Evolutionary conservation across 92 coral and sea anemone species (phyloP).

Genomic region (Actinernus sp.): DNA sequence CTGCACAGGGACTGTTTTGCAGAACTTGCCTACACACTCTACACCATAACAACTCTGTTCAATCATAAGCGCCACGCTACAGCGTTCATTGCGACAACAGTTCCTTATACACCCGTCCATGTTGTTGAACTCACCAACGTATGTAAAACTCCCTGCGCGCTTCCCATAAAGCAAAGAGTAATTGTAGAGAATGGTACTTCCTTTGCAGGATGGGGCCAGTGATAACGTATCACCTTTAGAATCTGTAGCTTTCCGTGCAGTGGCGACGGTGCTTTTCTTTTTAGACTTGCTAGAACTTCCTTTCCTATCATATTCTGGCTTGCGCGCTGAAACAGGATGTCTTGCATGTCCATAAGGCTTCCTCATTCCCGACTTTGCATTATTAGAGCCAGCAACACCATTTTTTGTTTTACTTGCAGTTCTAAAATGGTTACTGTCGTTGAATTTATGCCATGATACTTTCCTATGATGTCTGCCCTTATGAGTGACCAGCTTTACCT

Average conservation of each 20-base stretch:
- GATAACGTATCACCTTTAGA: neutral
- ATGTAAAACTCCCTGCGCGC: conserved; percentile 71
- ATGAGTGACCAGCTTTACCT: too few relatives aligned
- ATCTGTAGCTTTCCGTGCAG: neutral
- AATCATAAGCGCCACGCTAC: conserved; percentile 65
- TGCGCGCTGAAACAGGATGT: too few relatives aligned
- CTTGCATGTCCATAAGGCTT: too few relatives aligned
- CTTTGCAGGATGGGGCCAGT: conserved; percentile 25
- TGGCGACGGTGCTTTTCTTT: neutral
- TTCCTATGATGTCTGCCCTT: too few relatives aligned
- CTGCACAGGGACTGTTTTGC: conserved; percentile 72
- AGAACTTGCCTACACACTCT: conserved; percentile 61
- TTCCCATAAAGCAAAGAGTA: conserved; percentile 69
- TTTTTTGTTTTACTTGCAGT: too few relatives aligned
- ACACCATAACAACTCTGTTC: conserved; percentile 66
- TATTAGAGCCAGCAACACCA: too few relatives aligned
- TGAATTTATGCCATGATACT: too few relatives aligned
- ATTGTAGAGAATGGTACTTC: conserved; percentile 44
- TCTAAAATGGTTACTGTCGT: too few relatives aligned
- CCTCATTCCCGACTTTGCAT: too few relatives aligned
- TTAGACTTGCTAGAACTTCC: too few relatives aligned
- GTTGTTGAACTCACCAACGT: conserved; percentile 45
- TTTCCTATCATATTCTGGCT: too few relatives aligned
- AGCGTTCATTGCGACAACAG: conserved; percentile 61
- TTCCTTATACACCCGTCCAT: conserved; percentile 57